Evolutionary conservation across 2,888 invertebrate genomes (phyloP), one percentile per base, ranked within the genome.

Genomic region (Tiliacea aurago): DNA sequence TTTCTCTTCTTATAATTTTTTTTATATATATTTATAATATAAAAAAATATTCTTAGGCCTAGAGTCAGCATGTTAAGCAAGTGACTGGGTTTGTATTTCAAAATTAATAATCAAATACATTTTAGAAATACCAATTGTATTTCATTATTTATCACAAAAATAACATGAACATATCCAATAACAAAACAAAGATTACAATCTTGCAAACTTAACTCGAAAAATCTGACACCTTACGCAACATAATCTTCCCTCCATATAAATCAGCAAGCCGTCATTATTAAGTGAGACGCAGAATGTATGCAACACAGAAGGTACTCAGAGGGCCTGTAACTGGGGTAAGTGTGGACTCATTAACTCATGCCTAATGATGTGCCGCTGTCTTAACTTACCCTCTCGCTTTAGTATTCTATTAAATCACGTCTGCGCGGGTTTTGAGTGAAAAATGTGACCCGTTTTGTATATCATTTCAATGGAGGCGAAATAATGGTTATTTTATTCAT

Each of bases 341-440:
- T 88, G 89, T 85, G 86, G 85, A 89, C 92, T 93, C 92, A 93
- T 93, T 93, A 92, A 90, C 86, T 88, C 90, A 85, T 87, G 90
- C 90, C 91, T 93, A 93, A 93, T 92, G 92, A 92, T 87, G 90
- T 91, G 88, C 88, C 86, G 84, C 86, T 88, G 89, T 88, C 89
- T 87, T 86, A 85, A 86, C 85, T 84, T 87, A 80, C 87, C 86
- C 87, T 73, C 76, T 74, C 71, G 78, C 84, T 84, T 89, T 88
- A 87, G 77, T 86, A 87, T 87, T 90, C 87, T 90, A 91, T 90
- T 91, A 90, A 92, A 90, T 90, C 90, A 88, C 83, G 78, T 83
- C 71, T 70, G 80, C 74, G 70, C 59, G 67, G 71, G 66, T 77
- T 86, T 79, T 66, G 51, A 84, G 69, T 56, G 69, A 82, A 86